Evolutionary conservation across 2,797 vertebrate genomes (phyloP).

Genomic region (Schizothorax lantsangensis): DNA sequence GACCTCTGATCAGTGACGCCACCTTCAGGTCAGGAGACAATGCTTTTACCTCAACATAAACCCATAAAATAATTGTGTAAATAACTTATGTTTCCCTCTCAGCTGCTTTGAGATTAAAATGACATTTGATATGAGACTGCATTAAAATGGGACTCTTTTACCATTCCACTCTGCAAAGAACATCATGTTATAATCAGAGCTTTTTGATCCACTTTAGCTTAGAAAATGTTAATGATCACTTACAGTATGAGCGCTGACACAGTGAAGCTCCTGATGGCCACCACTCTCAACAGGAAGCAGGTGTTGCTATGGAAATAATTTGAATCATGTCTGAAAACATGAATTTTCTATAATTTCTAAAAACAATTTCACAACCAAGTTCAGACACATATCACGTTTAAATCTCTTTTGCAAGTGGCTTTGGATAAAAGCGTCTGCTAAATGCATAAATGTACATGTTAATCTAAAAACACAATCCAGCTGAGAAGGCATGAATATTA

Average conservation of each 20-base stretch:
- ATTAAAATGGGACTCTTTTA: background rate
- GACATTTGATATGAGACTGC: background rate
- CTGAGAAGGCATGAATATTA: background rate
- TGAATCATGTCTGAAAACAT: background rate
- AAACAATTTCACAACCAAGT: background rate
- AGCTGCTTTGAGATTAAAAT: background rate
- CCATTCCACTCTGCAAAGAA: background rate
- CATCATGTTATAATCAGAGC: background rate
- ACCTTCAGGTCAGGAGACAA: conserved; percentile 59
- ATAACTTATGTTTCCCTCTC: background rate
- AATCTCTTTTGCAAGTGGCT: background rate
- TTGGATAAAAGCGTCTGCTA: background rate
- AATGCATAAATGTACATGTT: background rate
- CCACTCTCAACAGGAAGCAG: conserved; percentile 60
- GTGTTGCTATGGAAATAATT: conserved; percentile 58
- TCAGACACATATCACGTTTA: background rate
- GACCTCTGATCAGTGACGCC: conserved; percentile 62
- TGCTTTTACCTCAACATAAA: background rate
- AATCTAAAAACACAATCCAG: background rate
- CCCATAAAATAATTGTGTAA: background rate
- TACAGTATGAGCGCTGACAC: conserved; percentile 64
- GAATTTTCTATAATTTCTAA: background rate
- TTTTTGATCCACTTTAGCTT: background rate
- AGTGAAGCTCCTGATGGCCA: conserved; percentile 65
- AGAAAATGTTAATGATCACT: conserved; percentile 28